phyloP scores from a whole-genome alignment of 1,140 invertebrate genomes.

The Trichomalopsis sarcophagae region DNA sequence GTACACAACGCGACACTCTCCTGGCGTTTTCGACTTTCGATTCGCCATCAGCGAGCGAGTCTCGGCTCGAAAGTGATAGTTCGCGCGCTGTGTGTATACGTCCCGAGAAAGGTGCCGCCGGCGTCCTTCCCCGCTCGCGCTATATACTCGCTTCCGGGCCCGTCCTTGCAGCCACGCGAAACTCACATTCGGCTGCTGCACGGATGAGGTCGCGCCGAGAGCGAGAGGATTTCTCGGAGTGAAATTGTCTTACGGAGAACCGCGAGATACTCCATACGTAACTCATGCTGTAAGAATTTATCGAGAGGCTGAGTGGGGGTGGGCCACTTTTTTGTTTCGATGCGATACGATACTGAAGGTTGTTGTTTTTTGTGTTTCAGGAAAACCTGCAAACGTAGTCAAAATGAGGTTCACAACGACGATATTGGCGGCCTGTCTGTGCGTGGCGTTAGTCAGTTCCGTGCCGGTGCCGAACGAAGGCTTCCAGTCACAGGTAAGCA shows the following conservation, averaged over 20 bases:
- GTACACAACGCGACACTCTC: background rate
- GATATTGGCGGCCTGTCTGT: conserved; percentile 61
- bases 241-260: conserved; percentile 16
- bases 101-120: conserved; percentile 67
- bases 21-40: conserved; percentile 67
- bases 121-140: conserved; percentile 43
- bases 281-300: background rate
- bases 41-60: conserved; percentile 53
- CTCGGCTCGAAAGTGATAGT: conserved; percentile 72
- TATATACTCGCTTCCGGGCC: conserved; percentile 38
- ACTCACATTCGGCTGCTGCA: conserved; percentile 44
- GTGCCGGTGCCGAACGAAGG: conserved; percentile 63
- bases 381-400: background rate
- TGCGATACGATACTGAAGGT: too few species aligned
- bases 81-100: conserved; percentile 57
- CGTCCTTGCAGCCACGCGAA: conserved; percentile 18
- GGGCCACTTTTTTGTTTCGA: too few species aligned
- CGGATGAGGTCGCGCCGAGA: conserved; percentile 2
- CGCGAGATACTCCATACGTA: background rate
- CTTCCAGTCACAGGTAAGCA: conserved; percentile 68
- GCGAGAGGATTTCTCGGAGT: conserved; percentile 1
- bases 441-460: conserved; percentile 64
- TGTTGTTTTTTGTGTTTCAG: background rate
- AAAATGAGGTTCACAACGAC: conserved; percentile 67
- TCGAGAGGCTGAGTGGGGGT: too few species aligned